Evolutionary conservation across 1,140 invertebrate genomes (phyloP).

Genomic region (Brachionus asplanchnoidis): DNA sequence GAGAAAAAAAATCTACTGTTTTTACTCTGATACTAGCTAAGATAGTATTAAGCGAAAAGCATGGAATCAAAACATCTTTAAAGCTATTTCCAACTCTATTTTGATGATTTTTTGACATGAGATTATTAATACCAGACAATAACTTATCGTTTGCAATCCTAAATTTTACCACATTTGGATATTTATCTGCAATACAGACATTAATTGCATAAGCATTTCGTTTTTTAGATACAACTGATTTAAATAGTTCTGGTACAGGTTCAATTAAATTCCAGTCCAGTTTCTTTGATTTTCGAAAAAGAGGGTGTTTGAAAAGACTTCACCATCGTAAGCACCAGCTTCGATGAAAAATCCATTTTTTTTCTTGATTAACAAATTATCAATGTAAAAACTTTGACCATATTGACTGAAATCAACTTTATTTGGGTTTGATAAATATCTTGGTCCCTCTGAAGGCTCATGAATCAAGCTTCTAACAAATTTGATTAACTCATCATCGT

Average conservation of each 20-base stretch:
- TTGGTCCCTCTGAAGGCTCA: neutral
- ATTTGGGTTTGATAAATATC: neutral
- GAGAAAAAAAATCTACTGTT: no score
- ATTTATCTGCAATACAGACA: neutral
- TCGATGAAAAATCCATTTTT: slow-evolving; percentile 56
- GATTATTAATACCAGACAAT: neutral
- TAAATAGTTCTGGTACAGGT: no score
- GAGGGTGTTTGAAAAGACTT: no score
- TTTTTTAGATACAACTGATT: no score
- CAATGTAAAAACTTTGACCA: slow-evolving; percentile 42
- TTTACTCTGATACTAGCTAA: neutral
- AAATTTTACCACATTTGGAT: neutral
- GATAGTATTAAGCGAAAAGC: slow-evolving; percentile 30
- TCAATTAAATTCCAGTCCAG: no score
- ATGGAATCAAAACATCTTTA: neutral
- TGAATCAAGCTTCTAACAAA: neutral
- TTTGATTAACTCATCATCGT: neutral
- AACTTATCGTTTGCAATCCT: neutral
- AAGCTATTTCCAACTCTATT: neutral
- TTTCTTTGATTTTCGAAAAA: no score
- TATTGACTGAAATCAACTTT: slow-evolving; percentile 23
- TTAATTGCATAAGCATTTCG: slow-evolving; percentile 6
- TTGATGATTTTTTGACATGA: neutral
- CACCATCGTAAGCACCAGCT: no score
- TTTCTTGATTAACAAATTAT: slow-evolving; percentile 37